These are phyloP conservation scores for Pycnonotus jocosus DNA, from an alignment of 2,113 vertebrate genomes.

Conservation along the genomic window DNA sequence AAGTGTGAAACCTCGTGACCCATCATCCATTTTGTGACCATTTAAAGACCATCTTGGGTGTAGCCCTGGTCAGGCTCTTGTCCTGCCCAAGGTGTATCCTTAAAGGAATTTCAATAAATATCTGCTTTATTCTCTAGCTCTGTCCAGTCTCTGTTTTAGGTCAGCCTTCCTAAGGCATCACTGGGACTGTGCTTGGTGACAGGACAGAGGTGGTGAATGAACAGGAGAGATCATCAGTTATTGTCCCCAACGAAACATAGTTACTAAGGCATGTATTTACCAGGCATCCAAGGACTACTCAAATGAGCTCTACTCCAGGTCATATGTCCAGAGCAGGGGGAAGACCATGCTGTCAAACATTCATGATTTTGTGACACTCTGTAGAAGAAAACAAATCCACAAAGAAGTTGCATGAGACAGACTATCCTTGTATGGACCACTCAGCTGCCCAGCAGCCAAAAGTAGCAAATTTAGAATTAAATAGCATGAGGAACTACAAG, in stretches of 20 bases:
- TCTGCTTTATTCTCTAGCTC: background rate
- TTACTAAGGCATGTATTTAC: background rate
- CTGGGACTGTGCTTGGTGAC: background rate
- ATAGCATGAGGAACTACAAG: background rate
- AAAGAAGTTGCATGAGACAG: background rate
- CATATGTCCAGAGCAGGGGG: background rate
- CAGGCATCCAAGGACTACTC: background rate
- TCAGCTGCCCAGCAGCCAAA: background rate
- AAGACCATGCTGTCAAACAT: background rate
- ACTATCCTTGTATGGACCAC: background rate
- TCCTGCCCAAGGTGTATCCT: background rate
- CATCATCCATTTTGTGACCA: background rate
- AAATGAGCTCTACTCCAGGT: background rate
- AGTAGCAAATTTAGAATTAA: background rate
- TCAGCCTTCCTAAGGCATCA: background rate
- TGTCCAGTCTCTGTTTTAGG: background rate
- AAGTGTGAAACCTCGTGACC: background rate
- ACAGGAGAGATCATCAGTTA: background rate
- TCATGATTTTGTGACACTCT: background rate
- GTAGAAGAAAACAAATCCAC: background rate
- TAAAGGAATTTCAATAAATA: background rate
- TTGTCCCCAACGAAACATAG: accelerated
- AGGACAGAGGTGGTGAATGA: background rate
- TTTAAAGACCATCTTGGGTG: background rate
- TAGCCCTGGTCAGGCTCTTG: background rate